phyloP scores from a whole-genome alignment of 1,140 invertebrate species.

The Heterodera schachtii region DNA sequence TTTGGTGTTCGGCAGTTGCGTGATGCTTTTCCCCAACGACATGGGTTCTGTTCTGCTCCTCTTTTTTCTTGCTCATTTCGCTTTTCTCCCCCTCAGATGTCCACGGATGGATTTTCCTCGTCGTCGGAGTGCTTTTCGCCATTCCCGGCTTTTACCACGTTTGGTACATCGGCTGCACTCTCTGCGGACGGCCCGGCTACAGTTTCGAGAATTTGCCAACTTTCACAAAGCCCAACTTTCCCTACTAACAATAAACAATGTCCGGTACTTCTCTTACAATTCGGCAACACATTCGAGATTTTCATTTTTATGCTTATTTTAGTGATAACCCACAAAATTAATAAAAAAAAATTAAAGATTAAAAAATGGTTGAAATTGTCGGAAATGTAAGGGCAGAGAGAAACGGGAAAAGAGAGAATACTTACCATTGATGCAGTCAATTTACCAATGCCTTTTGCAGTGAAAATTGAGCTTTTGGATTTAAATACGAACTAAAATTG shows the following conservation, averaged over 20 bases:
- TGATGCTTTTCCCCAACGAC: conserved; percentile 52
- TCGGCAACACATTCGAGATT: too few relatives aligned
- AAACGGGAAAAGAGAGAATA: too few relatives aligned
- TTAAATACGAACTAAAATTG: too few relatives aligned
- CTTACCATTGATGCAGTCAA: too few relatives aligned
- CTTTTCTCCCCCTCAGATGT: conserved; percentile 40
- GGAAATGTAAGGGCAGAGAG: too few relatives aligned
- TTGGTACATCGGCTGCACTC: conserved; percentile 45
- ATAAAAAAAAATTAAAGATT: too few relatives aligned
- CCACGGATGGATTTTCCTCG: conserved; percentile 56
- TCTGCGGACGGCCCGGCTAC: conserved; percentile 48
- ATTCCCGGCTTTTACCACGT: conserved; percentile 58
- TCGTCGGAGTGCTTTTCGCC: conserved; percentile 54
- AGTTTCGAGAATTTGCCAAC: conserved; percentile 55
- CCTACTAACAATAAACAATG: not conserved
- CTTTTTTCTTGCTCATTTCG: not conserved
- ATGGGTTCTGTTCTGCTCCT: conserved; percentile 36
- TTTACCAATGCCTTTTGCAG: too few relatives aligned
- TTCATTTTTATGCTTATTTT: too few relatives aligned
- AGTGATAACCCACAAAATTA: too few relatives aligned
- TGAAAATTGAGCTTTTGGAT: too few relatives aligned
- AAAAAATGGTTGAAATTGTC: too few relatives aligned
- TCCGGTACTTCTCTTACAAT: not conserved
- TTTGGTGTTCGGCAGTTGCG: conserved; percentile 44
- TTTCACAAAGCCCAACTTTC: conserved; percentile 38